phyloP scores from a whole-genome alignment of 2,888 invertebrate species.

The Calameuta idolon region DNA sequence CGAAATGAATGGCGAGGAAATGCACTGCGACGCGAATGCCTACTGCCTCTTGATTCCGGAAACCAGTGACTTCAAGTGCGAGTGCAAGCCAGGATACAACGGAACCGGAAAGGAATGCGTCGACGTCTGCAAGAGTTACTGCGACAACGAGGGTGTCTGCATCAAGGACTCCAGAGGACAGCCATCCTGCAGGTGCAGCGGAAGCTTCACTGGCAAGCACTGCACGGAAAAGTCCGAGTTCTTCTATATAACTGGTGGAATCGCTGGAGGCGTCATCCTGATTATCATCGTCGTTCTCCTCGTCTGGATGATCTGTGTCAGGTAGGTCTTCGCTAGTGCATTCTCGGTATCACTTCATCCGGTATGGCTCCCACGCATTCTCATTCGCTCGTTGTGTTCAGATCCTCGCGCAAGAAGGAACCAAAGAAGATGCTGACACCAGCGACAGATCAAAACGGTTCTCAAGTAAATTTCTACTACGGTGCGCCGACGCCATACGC shows the following conservation, averaged over 20 bases:
- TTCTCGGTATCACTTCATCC: neutral
- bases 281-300: slow-evolving; percentile 92
- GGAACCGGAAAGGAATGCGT: slow-evolving; percentile 85
- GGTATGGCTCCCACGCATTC: slow-evolving; percentile 16
- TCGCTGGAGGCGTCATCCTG: slow-evolving; percentile 93
- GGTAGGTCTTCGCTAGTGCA: slow-evolving; percentile 67
- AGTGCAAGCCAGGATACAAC: slow-evolving; percentile 94
- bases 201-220: slow-evolving; percentile 91
- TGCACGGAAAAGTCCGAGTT: slow-evolving; percentile 94
- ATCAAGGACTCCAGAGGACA: slow-evolving; percentile 86
- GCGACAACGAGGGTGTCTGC: slow-evolving; percentile 91
- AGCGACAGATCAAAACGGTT: slow-evolving; percentile 91
- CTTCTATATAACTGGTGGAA: slow-evolving; percentile 94
- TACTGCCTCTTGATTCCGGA: slow-evolving; percentile 87
- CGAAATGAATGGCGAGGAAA: slow-evolving; percentile 83
- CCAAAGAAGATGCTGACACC: slow-evolving; percentile 92
- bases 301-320: slow-evolving; percentile 97
- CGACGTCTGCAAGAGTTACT: slow-evolving; percentile 87
- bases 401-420: slow-evolving; percentile 88
- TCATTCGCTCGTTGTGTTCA: slow-evolving; percentile 53
- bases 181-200: slow-evolving; percentile 89
- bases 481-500: slow-evolving; percentile 95
- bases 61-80: slow-evolving; percentile 87
- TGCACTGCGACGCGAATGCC: slow-evolving; percentile 89
- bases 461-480: slow-evolving; percentile 96